These are phyloP conservation scores for Hestina assimilis DNA, from an alignment of 1,140 invertebrate species.

Conservation along the genomic window DNA sequence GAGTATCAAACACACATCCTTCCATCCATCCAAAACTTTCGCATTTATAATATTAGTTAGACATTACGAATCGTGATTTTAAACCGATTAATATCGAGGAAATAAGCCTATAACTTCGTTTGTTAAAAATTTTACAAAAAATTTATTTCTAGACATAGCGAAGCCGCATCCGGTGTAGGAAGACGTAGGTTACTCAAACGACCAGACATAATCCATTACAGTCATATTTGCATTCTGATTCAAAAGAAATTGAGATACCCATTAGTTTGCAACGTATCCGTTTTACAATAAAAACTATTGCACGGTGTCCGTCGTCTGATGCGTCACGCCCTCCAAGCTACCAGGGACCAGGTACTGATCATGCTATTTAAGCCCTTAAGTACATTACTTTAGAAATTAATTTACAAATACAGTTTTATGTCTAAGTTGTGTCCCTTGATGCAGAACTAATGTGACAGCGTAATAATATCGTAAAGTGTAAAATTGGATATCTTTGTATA, in stretches of 20 bases:
- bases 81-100: too few species aligned
- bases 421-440: neutral
- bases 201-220: neutral
- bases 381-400: neutral
- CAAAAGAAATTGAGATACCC: slow-evolving; percentile 7
- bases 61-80: too few species aligned
- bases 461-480: neutral
- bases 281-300: slow-evolving; percentile 4
- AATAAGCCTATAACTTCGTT: too few species aligned
- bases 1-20: too few species aligned
- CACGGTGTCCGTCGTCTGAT: slow-evolving; percentile 1
- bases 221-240: slow-evolving; percentile 1
- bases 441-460: neutral
- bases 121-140: too few species aligned
- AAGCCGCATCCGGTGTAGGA: neutral
- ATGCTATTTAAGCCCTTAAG: neutral
- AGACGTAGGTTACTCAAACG: neutral
- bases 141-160: neutral
- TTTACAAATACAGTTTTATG: neutral
- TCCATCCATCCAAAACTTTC: too few species aligned
- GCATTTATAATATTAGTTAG: too few species aligned
- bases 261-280: slow-evolving; percentile 7
- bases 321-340: neutral
- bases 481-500: neutral
- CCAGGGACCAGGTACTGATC: neutral